Conservation (phyloP, 2,797 vertebrate genomes). For the Coracias cyanogaster region DNA sequence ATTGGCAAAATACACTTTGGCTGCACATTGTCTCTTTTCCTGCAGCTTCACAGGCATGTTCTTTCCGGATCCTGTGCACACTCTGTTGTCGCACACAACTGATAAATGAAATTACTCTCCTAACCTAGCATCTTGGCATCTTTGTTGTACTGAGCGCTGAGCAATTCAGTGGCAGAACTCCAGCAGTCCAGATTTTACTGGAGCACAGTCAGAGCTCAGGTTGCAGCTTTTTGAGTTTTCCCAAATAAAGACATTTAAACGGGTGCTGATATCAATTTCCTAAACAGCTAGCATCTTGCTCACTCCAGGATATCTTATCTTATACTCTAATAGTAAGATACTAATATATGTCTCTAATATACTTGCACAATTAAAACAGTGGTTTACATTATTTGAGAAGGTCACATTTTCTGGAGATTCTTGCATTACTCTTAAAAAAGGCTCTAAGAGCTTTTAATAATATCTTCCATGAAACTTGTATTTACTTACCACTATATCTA, state of each 20-base stretch:
- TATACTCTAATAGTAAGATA: background rate
- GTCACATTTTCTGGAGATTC: background rate
- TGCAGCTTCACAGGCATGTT: background rate
- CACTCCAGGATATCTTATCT: background rate
- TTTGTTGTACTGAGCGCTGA: background rate
- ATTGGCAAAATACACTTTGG: background rate
- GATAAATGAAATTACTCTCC: background rate
- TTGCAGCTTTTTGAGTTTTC: background rate
- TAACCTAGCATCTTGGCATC: background rate
- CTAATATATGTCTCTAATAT: background rate
- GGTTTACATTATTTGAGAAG: background rate
- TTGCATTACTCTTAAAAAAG: background rate
- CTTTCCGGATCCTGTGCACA: background rate
- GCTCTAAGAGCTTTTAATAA: background rate
- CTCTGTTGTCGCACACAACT: background rate
- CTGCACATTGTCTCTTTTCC: background rate
- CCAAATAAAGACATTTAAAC: background rate
- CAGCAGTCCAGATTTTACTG: background rate
- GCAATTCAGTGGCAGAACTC: background rate
- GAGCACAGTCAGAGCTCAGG: background rate
- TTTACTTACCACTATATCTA: background rate
- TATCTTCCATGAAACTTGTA: background rate
- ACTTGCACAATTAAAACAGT: background rate
- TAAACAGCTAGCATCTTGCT: background rate
- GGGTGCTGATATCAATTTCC: background rate